Evolutionary conservation across 2,113 vertebrate genomes (phyloP).

Genomic region (Tachysurus fulvidraco): DNA sequence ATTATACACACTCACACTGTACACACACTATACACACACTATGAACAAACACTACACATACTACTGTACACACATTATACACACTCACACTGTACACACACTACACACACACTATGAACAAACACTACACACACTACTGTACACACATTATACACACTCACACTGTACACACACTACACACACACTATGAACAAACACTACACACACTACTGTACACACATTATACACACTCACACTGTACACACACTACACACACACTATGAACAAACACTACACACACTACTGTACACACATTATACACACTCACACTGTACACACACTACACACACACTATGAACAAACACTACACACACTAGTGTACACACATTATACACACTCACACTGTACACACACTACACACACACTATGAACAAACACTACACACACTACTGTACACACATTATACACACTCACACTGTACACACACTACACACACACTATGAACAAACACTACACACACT

Average conservation of each 20-base stretch:
- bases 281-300: slow-evolving; percentile 43
- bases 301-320: background rate
- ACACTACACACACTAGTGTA: background rate
- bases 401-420: background rate
- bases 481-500: background rate
- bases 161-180: background rate
- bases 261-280: background rate
- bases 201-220: background rate
- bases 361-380: slow-evolving; percentile 47
- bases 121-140: slow-evolving; percentile 42
- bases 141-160: background rate
- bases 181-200: slow-evolving; percentile 11
- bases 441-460: slow-evolving; percentile 27
- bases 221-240: background rate
- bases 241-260: background rate
- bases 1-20: background rate
- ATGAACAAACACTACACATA: background rate
- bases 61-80: background rate
- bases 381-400: background rate
- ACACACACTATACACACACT: background rate
- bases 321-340: background rate
- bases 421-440: background rate
- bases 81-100: background rate
- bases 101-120: background rate
- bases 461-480: background rate